Percentiles rank a stretch among this genome's conserved stretches.
phyloP scores from a whole-genome alignment of 2,797 vertebrate species.

The Leucoraja ocellata region DNA sequence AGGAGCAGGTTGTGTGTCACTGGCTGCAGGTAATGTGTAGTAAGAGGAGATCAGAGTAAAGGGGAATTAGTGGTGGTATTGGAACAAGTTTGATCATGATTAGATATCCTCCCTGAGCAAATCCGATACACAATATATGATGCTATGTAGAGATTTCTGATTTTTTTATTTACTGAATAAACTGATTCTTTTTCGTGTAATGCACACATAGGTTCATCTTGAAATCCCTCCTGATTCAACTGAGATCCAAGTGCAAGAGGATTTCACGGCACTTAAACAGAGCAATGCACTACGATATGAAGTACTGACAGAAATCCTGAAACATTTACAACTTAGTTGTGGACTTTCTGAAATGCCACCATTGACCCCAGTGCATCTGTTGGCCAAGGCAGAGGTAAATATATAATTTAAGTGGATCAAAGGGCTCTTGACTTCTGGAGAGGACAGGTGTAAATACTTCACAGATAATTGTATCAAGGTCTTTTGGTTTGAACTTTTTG shows the following conservation, averaged over 20 bases:
- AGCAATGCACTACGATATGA: slow-evolving; percentile 69
- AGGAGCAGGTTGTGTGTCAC: not conserved
- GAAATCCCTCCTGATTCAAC: slow-evolving; percentile 61
- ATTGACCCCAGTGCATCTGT: slow-evolving; percentile 67
- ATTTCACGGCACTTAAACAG: slow-evolving; percentile 68
- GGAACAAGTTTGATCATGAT: not conserved
- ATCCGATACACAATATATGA: not conserved
- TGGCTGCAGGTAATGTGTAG: not conserved
- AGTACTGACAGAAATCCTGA: slow-evolving; percentile 73
- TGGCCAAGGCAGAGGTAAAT: slow-evolving; percentile 52
- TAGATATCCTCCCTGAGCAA: not conserved
- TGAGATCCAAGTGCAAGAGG: slow-evolving; percentile 48
- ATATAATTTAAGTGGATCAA: not conserved
- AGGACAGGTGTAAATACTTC: not conserved
- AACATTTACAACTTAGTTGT: slow-evolving; percentile 71
- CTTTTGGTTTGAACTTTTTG: not conserved
- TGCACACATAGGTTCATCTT: slow-evolving; percentile 64
- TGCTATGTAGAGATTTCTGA: not conserved
- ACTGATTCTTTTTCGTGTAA: not conserved
- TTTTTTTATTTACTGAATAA: not conserved
- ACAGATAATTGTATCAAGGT: not conserved
- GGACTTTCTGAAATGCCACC: slow-evolving; percentile 51
- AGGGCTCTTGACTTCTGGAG: not conserved
- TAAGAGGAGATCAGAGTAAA: not conserved
- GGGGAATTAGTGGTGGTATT: not conserved